Percentiles rank a stretch among this genome's conserved stretches.
phyloP scores from a whole-genome alignment of 2,113 vertebrate genomes.

The Amphilophus citrinellus region DNA sequence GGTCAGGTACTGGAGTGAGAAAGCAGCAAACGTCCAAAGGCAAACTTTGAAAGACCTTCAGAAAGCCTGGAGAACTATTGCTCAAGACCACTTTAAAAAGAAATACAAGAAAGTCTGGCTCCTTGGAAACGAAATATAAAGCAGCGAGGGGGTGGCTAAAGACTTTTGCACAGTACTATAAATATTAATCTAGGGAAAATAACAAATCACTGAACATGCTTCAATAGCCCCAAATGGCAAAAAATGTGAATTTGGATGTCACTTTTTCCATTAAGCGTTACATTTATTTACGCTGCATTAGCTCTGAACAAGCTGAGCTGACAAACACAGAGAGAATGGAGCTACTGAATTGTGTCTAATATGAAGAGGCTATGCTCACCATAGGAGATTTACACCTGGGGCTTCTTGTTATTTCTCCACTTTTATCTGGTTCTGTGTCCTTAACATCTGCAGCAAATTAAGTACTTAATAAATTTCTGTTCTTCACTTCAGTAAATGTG shows the following conservation, averaged over 20 bases:
- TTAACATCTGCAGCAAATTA: constrained; percentile 17
- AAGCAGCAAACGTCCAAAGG: background rate
- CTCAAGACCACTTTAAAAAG: background rate
- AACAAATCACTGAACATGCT: background rate
- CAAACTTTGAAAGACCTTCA: fast-evolving
- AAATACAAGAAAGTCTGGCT: background rate
- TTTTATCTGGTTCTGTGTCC: constrained; percentile 4
- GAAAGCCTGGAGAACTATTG: background rate
- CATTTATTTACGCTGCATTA: constrained; percentile 54
- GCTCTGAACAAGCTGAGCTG: constrained; percentile 35
- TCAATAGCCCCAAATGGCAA: constrained; percentile 6
- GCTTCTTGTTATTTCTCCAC: constrained; percentile 25
- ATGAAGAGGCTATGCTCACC: constrained; percentile 39
- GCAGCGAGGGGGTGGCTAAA: background rate
- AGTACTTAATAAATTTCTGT: constrained; percentile 18
- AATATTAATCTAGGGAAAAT: constrained; percentile 8
- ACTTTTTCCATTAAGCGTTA: constrained; percentile 32
- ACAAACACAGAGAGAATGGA: constrained; percentile 39
- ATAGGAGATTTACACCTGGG: constrained; percentile 14
- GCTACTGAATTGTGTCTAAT: constrained; percentile 48
- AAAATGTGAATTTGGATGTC: background rate
- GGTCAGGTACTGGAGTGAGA: background rate
- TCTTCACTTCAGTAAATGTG: background rate
- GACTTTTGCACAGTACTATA: background rate
- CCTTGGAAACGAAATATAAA: background rate